Base-by-base conservation (phyloP, 2,888 invertebrate genomes). In the Trimorus sp. region DNA sequence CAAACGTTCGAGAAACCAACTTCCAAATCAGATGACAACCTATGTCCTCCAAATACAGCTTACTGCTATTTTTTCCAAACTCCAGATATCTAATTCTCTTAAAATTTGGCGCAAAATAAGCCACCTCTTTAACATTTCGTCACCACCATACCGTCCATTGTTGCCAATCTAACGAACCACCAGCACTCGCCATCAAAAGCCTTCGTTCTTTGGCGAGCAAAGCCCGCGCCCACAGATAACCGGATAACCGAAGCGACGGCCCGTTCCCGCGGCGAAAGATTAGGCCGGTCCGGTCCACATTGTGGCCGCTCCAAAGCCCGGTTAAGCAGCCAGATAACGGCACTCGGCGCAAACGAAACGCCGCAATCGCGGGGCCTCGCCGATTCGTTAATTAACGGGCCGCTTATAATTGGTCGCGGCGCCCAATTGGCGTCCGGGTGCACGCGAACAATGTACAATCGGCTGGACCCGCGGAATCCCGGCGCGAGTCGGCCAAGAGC, bases 361-460 rank as follows among this genome's bases (percentile, higher is more conserved):
- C 40, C 53, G 9, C 53, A 36, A 16, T 9, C n/a, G 62, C 3
- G 11, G 53, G 16, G 36, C 12, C 16, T 38, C 70, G 68, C 62
- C 66, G 68, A 82, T 79, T 79, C 75, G 79, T 79, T 82, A 82
- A 82, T 82, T 76, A 82, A 82, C 76, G 82, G 79, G 74, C 70
- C 76, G 79, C 71, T 79, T 75, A 79, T 82, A 82, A 82, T 82
- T 75, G 75, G 49, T 68, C 63, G 62, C 51, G 77, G 69, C 66
- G 56, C 70, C 74, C 70, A 74, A 70, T 78, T 70, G 49, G 53
- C 42, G 36, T 68, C 59, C 53, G 71, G 59, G 40, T 62, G 79
- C 83, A 83, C 81, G n/a, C 78, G 68, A 83, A 86, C 84, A 86
- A 84, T 84, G 85, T 66, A 78, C 79, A 84, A 86, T 85, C 83